phyloP scores from a whole-genome alignment of 1,140 invertebrate genomes.

The Frieseomelitta varia region DNA sequence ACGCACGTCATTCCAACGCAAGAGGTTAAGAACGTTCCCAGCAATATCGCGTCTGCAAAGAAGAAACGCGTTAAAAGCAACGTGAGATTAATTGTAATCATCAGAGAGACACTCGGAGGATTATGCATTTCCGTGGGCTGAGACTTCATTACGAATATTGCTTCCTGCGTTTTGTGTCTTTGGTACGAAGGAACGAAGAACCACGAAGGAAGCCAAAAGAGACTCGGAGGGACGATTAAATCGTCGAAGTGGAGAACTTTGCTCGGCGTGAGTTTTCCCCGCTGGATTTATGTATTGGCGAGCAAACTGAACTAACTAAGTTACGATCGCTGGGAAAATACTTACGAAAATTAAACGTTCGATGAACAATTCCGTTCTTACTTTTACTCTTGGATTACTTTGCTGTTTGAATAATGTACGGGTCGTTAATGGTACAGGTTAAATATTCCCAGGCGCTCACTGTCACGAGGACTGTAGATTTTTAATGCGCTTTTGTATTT shows the following conservation, averaged over 20 bases:
- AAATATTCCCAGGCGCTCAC: background rate
- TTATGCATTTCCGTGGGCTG: background rate
- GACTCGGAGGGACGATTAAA: background rate
- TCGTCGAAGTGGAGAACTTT: background rate
- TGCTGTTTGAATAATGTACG: background rate
- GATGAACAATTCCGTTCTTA: background rate
- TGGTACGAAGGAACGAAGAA: background rate
- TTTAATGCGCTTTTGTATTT: too few species aligned
- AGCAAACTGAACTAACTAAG: background rate
- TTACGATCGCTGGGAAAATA: background rate
- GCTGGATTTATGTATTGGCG: background rate
- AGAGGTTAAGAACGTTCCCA: background rate
- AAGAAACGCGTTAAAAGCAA: background rate
- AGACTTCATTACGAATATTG: conserved; percentile 4
- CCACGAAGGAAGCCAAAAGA: background rate
- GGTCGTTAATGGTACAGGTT: background rate
- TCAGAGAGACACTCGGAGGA: background rate
- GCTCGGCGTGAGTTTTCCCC: background rate
- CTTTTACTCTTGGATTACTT: background rate
- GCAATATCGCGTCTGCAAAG: background rate
- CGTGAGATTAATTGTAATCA: background rate
- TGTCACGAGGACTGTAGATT: too few species aligned
- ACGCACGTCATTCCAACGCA: too few species aligned
- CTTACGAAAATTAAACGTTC: background rate
- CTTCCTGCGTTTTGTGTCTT: background rate